Evolutionary conservation across 2,113 vertebrate genomes (phyloP), one percentile per base, ranked within the genome.

Genomic region (Potamarius usumacintae): DNA sequence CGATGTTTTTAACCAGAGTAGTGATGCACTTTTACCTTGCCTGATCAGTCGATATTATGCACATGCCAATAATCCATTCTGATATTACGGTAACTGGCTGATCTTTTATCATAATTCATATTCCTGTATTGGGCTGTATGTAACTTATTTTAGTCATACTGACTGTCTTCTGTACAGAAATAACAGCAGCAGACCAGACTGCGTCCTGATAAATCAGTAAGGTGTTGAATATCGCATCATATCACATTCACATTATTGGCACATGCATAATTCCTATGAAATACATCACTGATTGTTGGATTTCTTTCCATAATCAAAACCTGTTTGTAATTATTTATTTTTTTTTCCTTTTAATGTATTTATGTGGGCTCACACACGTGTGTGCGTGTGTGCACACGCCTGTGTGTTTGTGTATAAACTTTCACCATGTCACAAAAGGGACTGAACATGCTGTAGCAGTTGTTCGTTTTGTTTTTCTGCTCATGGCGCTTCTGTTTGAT

Each of bases 341-440:
- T 5, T 18, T 94, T 89, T 94, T 92, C 91, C 86, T 93, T 89
- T 92, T 92, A 91, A 91, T 91, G 90, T 93, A 93, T 92, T 89
- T 88, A n/a, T 69, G 76, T 72, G 52, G 82, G 71, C 86, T 57
- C 55, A 84, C 58, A 50, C 42, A 30, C 50, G 9, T 62, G 20
- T 8, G 12, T 53, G 48, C n/a, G 22, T 78, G 22, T 78, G 71
- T 74, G 71, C 34, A 34, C 80, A 88, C 78, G 87, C 42, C 58
- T 25, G 34, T 84, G 69, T 52, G 72, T 52, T 20, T 53, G 76
- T n/a, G 25, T 85, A 78, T 83, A 67, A 92, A 91, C 88, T n/a
- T 85, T 91, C 91, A 91, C 89, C n/a, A 71, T 92, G 89, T 85
- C 90, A 92, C 87, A 88, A 95, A 96, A 96, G 94, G 95, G 95